Base-by-base conservation (phyloP, 1,140 invertebrate genomes). In the Tetranychus urticae region DNA sequence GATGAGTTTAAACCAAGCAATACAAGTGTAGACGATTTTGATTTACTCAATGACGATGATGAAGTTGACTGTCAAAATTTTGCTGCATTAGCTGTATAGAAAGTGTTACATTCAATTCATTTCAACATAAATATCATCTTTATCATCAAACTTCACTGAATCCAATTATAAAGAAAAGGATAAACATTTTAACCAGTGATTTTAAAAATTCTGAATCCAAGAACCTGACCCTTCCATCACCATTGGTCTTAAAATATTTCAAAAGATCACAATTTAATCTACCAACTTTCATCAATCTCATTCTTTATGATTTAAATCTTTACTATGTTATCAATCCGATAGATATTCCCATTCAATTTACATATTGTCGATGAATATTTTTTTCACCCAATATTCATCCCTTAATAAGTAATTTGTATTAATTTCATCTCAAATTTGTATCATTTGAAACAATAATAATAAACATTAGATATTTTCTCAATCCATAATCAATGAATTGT, bases 21-120 rank as follows among this genome's bases (percentile, higher is more conserved):
- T n/a, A 46, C 48, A 55, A 47, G 12, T 45, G 35, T 31, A 2
- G 60, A 61, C 5, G 60, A 61, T 45, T 61, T 55, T 56, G 60
- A 61, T 45, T 33, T 61, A n/a, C 52, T 61, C 3, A 55, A 55
- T 56, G 54, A 61, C 35, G 45, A 6, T 36, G 39, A 42, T 56
- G 54, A 61, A 31, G 50, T 2, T 31, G 50, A 52, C 23, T 52
- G 50, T 52, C n/a, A n/a, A 8, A 12, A 12, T 31, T 52, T 31
- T n/a, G 31, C n/a, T 52, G 50, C 50, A 23, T 52, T 52, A 42
- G 7, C 46, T 52, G 37, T 34, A 34, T 54, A 23, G 23, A 23
- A 23, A 23, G 23, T 23, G 23, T 23, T 23, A 23, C 23, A 23
- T 23, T 23, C 23, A 23, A 23, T 23, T 23, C 23, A 23, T 23